phyloP scores from a whole-genome alignment of 2,797 vertebrate species.

The Danio tinwini region DNA sequence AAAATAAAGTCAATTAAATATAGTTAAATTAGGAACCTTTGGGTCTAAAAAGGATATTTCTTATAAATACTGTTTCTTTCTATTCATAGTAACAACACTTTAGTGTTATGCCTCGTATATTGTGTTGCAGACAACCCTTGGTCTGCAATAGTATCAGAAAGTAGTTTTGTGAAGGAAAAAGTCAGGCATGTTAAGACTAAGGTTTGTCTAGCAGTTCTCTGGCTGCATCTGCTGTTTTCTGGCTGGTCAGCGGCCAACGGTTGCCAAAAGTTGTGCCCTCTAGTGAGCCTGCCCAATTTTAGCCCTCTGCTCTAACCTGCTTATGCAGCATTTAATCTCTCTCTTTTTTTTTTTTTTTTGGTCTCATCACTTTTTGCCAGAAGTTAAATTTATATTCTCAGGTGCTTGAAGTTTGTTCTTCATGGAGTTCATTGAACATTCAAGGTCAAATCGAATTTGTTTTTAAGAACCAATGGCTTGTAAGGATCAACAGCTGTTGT shows the following conservation, averaged over 20 bases:
- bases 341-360: not conserved
- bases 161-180: constrained; percentile 6
- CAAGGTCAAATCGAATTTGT: constrained; percentile 1
- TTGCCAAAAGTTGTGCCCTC: constrained; percentile 52
- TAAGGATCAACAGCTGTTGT: constrained; percentile 13
- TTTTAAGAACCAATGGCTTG: not conserved
- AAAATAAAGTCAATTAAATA: too few relatives aligned
- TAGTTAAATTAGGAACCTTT: too few relatives aligned
- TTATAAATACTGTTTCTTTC: too few relatives aligned
- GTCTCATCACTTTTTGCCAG: constrained; percentile 40
- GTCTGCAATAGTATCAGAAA: not conserved
- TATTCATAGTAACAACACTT: too few relatives aligned
- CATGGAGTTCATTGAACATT: constrained; percentile 16
- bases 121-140: not conserved
- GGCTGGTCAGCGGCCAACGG: constrained; percentile 49
- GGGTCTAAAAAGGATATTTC: too few relatives aligned
- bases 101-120: not conserved
- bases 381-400: constrained; percentile 41
- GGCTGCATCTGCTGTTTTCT: constrained; percentile 5
- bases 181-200: not conserved
- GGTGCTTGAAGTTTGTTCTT: constrained; percentile 16
- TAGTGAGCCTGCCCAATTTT: constrained; percentile 50
- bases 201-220: constrained; percentile 9
- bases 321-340: constrained; percentile 40
- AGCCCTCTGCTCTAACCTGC: constrained; percentile 32